phyloP scores from a whole-genome alignment of 2,888 invertebrate genomes.

The Blastobasis adustella region DNA sequence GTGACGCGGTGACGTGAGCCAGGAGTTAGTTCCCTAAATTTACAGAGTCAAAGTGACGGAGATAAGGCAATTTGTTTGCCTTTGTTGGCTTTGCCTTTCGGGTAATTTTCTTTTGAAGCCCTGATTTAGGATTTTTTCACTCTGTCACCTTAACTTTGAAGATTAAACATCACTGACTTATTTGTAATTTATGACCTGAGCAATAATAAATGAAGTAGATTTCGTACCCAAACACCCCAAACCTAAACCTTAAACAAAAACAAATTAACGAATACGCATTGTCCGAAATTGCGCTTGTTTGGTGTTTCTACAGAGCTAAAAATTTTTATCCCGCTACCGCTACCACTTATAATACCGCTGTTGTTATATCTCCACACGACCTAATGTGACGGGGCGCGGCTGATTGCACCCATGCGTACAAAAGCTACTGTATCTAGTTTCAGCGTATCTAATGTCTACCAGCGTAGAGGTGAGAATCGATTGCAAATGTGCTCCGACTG shows the following conservation, averaged over 20 bases:
- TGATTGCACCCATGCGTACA: background rate
- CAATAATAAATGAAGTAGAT: background rate
- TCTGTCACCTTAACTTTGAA: too few species aligned
- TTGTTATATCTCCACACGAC: slow-evolving; percentile 9
- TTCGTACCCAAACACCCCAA: background rate
- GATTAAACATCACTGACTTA: too few species aligned
- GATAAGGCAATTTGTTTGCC: too few species aligned
- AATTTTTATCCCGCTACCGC: background rate
- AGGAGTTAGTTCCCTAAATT: too few species aligned
- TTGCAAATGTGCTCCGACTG: background rate
- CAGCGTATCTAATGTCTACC: too few species aligned
- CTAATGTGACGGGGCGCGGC: slow-evolving; percentile 45
- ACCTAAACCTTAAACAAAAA: background rate
- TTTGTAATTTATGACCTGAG: too few species aligned
- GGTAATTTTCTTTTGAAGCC: too few species aligned
- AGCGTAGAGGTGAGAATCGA: slow-evolving; percentile 9
- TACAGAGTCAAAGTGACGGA: too few species aligned
- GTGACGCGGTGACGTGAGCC: background rate
- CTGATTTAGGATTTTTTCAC: too few species aligned
- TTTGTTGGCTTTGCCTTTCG: too few species aligned
- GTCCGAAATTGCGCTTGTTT: background rate
- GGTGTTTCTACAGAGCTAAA: background rate
- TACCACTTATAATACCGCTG: background rate
- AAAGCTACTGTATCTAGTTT: too few species aligned
- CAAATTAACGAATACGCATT: background rate